These are phyloP conservation scores for Eupeodes latifasciatus DNA, from an alignment of 2,888 invertebrate species.

Conservation along the genomic window DNA sequence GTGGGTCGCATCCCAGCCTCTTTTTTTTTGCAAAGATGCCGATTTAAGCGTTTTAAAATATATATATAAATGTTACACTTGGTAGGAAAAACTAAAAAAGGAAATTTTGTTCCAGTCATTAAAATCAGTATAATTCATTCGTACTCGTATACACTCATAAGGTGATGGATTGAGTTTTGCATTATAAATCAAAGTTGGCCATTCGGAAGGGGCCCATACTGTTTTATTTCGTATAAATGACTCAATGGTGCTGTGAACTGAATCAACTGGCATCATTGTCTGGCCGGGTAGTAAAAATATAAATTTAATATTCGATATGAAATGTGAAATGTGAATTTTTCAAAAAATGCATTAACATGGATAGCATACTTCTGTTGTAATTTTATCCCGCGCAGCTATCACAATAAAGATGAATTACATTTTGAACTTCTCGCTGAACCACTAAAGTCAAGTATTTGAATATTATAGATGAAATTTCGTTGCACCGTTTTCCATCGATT, in stretches of 20 bases:
- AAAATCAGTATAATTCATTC: neutral
- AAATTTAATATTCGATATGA: conserved; percentile 18
- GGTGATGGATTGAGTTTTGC: neutral
- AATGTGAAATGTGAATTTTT: conserved; percentile 2
- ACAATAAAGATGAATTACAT: conserved; percentile 2
- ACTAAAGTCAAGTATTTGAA: conserved; percentile 18
- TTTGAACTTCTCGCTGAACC: neutral
- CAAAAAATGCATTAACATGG: neutral
- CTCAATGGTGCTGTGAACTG: conserved; percentile 30
- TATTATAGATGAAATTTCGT: conserved; percentile 26
- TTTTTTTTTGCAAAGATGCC: conserved; percentile 13
- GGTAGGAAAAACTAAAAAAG: neutral
- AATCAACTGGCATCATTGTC: conserved; percentile 34
- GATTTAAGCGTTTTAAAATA: conserved; percentile 3
- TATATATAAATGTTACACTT: neutral
- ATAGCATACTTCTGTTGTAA: neutral
- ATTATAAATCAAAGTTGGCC: conserved; percentile 1
- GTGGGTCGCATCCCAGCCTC: too few species aligned
- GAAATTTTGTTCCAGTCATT: conserved; percentile 18
- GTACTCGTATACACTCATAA: neutral
- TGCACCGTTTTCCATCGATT: conserved; percentile 28
- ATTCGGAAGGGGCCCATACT: conserved; percentile 20
- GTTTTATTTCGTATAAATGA: conserved; percentile 25
- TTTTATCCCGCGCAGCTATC: conserved; percentile 8
- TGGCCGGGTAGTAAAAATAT: conserved; percentile 23